Percentiles rank a stretch among this genome's conserved stretches.
Conservation (phyloP, 2,888 invertebrate species). For the Geophilus truncorum region DNA sequence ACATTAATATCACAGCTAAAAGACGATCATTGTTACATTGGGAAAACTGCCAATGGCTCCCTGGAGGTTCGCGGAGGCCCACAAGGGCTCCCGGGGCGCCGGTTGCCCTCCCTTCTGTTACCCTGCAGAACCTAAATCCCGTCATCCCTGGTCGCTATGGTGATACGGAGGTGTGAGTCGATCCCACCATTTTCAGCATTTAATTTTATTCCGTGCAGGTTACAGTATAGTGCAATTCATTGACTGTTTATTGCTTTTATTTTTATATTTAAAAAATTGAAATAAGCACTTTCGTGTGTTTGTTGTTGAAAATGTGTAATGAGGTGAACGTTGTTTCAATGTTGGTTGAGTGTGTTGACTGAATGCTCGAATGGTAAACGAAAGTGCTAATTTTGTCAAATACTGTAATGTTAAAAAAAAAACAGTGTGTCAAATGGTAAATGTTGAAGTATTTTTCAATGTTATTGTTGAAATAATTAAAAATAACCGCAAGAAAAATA, state of each 20-base stretch:
- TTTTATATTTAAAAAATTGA: neutral
- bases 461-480: neutral
- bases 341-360: no score
- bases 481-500: neutral
- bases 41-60: constrained; percentile 12
- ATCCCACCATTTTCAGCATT: constrained; percentile 16
- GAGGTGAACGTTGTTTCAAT: no score
- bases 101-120: neutral
- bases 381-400: no score
- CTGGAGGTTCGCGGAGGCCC: neutral
- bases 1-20: constrained; percentile 22
- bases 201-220: neutral
- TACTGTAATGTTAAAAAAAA: no score
- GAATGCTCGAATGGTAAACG: no score
- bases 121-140: neutral
- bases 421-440: no score
- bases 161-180: constrained; percentile 21
- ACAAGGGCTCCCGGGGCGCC: constrained; percentile 1
- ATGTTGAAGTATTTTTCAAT: neutral
- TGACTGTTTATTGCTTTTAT: neutral
- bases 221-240: neutral
- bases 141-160: constrained; percentile 11
- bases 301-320: no score
- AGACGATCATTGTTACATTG: constrained; percentile 27
- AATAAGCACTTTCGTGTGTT: no score